Base-by-base conservation (phyloP, 2,888 invertebrate species). In the Hartigia nigra region DNA sequence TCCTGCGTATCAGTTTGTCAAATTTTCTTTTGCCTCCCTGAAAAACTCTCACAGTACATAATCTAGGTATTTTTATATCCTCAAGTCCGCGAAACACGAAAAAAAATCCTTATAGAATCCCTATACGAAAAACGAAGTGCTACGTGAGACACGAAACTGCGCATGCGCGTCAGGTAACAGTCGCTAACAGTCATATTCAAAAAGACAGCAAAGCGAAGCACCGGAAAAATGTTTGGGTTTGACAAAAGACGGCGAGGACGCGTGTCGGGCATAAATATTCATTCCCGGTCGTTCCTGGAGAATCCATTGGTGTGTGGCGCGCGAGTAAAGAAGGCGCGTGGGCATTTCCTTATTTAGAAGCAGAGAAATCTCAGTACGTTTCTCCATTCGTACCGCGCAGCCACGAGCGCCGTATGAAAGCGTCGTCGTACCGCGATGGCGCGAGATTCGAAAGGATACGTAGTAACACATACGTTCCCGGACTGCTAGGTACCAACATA, bases 261-360 rank as follows among this genome's bases (percentile, higher is more conserved):
- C 34, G 32, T 34, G 69, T 12, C 36, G 14, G 12, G 34, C 55
- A 37, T 14, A 36, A 31, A 55, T 39, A 77, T 35, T 34, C 32
- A 76, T 74, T 39, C 55, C 36, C 79, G 55, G 78, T 75, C n/a
- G 75, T 31, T 31, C 31, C n/a, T 74, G 77, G 74, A 32, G 32
- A 31, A 14, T 77, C 31, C 31, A 32, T 35, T 23, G 74, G 70
- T 14, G 77, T 34, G 77, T 72, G 79, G 31, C 78, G 76, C 79
- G 76, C 79, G 81, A 76, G 81, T 81, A 84, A 82, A 80, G 83
- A 79, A 81, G 83, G 81, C 80, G 85, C 86, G 85, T 86, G 85
- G 87, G 85, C 85, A 87, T 87, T 88, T 86, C 89, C 89, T 89
- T 88, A 89, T 89, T 89, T 88, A 88, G 89, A 86, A 85, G 77